phyloP scores from a whole-genome alignment of 2,113 vertebrate species.

The Proterorhinus semilunaris region DNA sequence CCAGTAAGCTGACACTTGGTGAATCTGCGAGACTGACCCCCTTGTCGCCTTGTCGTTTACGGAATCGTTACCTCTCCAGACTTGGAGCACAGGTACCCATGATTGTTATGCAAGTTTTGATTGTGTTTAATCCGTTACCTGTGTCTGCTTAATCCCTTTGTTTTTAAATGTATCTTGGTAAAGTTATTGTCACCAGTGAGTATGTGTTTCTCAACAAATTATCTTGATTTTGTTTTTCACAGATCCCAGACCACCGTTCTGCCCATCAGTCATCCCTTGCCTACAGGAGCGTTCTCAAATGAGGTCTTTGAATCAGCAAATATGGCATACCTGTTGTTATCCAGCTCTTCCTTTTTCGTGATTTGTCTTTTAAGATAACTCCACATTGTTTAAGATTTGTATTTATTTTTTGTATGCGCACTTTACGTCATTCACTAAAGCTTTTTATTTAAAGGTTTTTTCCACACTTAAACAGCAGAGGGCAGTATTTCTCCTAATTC shows the following conservation, averaged over 20 bases:
- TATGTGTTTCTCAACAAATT: background rate
- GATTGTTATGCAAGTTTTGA: background rate
- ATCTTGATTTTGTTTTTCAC: conserved; percentile 39
- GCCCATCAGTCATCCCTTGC: conserved; percentile 78
- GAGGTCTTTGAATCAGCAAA: conserved; percentile 35
- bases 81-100: conserved; percentile 80
- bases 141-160: too few species aligned
- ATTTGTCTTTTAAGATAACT: background rate
- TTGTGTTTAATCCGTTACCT: background rate
- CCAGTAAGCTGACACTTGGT: conserved; percentile 22
- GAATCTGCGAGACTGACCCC: conserved; percentile 70
- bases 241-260: conserved; percentile 80
- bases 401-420: background rate
- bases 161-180: background rate
- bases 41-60: conserved; percentile 79
- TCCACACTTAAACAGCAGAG: conserved; percentile 41
- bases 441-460: background rate
- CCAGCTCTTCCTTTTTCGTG: too few species aligned
- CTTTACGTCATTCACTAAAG: background rate
- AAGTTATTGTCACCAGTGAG: conserved; percentile 9
- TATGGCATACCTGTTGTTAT: too few species aligned
- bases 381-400: background rate
- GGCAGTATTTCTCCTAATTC: conserved; percentile 41
- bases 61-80: conserved; percentile 83
- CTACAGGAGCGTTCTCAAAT: conserved; percentile 83